phyloP scores from a whole-genome alignment of 37 sponge, comb jelly and placozoan genomes.

The Hormiphora californensis region DNA sequence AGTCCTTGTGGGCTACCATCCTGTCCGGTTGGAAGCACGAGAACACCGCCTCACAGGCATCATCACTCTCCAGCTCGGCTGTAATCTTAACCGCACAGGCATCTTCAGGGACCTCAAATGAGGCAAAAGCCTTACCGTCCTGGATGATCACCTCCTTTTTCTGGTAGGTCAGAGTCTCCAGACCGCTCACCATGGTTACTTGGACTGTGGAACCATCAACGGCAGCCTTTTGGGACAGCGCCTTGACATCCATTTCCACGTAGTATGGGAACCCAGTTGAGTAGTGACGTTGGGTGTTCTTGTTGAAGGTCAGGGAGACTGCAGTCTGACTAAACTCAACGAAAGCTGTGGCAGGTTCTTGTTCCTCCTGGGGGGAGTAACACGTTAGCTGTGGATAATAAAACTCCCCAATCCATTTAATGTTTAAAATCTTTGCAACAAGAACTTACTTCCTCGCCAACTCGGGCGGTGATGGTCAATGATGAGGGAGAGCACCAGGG shows the following conservation, averaged over 20 bases:
- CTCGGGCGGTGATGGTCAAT: neutral
- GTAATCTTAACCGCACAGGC: slow-evolving; percentile 42
- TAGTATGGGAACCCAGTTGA: slow-evolving; percentile 48
- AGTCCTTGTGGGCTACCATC: neutral
- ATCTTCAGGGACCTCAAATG: slow-evolving; percentile 40
- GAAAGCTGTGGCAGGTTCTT: no score
- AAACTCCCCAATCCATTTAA: no score
- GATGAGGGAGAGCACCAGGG: slow-evolving; percentile 3
- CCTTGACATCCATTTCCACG: slow-evolving; percentile 40
- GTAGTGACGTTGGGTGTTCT: neutral
- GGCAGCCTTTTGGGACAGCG: neutral
- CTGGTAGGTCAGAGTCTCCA: neutral
- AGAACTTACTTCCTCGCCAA: no score
- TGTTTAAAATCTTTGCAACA: no score
- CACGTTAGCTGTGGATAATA: no score
- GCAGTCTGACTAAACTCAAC: slow-evolving; percentile 44
- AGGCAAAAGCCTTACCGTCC: slow-evolving; percentile 1
- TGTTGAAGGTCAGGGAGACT: neutral
- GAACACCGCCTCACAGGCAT: slow-evolving; percentile 6
- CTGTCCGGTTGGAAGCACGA: slow-evolving; percentile 48
- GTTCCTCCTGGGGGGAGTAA: no score
- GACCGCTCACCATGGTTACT: neutral
- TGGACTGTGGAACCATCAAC: neutral
- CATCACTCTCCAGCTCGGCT: slow-evolving; percentile 3
- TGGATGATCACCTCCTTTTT: slow-evolving; percentile 3